Percentiles rank a stretch among this genome's conserved stretches.
phyloP scores from a whole-genome alignment of 2,113 vertebrate species.

The Eudyptes chrysolophus region DNA sequence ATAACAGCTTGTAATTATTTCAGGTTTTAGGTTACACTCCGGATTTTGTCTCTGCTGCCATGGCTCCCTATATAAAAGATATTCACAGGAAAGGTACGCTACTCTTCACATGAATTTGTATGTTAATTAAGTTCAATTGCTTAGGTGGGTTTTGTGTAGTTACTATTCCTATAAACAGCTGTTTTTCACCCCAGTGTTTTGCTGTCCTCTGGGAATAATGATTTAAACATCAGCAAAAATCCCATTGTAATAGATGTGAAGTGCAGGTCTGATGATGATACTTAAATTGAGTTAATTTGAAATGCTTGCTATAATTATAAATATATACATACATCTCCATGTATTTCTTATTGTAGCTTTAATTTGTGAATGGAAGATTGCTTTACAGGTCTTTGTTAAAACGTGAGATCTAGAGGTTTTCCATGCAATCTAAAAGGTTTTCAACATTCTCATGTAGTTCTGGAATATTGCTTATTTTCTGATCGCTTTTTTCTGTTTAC shows the following conservation, averaged over 20 bases:
- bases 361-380: background rate
- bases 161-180: background rate
- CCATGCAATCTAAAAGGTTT: background rate
- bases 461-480: background rate
- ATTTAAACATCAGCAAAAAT: background rate
- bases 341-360: background rate
- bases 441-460: fast-evolving
- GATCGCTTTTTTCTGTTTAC: background rate
- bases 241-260: fast-evolving
- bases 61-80: conserved; percentile 85
- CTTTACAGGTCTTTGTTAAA: background rate
- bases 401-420: fast-evolving
- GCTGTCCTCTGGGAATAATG: background rate
- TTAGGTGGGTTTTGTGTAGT: background rate
- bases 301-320: background rate
- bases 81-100: conserved; percentile 83
- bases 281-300: background rate
- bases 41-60: conserved; percentile 82
- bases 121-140: background rate
- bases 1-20: conserved; percentile 22
- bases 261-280: background rate
- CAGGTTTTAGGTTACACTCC: conserved; percentile 83
- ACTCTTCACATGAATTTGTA: fast-evolving
- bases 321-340: fast-evolving
- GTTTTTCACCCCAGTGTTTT: fast-evolving